These are phyloP conservation scores for Scaptomyza reducta DNA, from an alignment of 2,888 invertebrate genomes.

Conservation along the genomic window DNA sequence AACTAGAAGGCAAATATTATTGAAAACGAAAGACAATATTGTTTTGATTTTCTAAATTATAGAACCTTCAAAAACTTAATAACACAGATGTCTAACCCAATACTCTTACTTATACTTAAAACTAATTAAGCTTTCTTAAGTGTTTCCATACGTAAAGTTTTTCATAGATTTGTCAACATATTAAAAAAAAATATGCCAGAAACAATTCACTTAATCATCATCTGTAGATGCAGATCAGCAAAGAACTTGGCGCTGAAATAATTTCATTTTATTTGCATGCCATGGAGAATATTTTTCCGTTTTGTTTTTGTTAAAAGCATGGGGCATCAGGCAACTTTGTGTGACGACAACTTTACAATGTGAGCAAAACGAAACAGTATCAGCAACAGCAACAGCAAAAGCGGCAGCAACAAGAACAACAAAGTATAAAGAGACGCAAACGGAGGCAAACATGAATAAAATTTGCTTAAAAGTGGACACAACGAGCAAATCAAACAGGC, in stretches of 20 bases:
- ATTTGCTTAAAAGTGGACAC: conserved; percentile 76
- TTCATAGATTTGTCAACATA: conserved; percentile 8
- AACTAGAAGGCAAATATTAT: no score
- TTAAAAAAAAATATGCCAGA: conserved; percentile 12
- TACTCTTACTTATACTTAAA: no score
- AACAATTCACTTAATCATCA: conserved; percentile 49
- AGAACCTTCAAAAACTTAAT: no score
- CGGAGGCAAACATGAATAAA: conserved; percentile 73
- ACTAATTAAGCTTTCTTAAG: no score
- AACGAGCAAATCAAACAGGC: conserved; percentile 56
- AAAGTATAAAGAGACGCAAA: conserved; percentile 28
- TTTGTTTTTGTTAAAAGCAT: conserved; percentile 28
- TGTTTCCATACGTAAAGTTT: no score
- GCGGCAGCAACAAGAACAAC: conserved; percentile 16
- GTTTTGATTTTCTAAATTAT: no score
- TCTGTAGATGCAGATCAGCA: conserved; percentile 37
- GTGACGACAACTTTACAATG: conserved; percentile 71
- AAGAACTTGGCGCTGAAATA: conserved; percentile 49
- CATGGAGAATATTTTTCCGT: conserved; percentile 33
- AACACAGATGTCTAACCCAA: no score
- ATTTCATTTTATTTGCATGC: conserved; percentile 56
- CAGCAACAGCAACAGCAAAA: conserved; percentile 7
- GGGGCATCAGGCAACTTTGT: conserved; percentile 44
- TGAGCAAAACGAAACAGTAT: conserved; percentile 52
- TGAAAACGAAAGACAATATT: no score